Conservation (phyloP, 2,113 vertebrate genomes). For the Camelus bactrianus region DNA sequence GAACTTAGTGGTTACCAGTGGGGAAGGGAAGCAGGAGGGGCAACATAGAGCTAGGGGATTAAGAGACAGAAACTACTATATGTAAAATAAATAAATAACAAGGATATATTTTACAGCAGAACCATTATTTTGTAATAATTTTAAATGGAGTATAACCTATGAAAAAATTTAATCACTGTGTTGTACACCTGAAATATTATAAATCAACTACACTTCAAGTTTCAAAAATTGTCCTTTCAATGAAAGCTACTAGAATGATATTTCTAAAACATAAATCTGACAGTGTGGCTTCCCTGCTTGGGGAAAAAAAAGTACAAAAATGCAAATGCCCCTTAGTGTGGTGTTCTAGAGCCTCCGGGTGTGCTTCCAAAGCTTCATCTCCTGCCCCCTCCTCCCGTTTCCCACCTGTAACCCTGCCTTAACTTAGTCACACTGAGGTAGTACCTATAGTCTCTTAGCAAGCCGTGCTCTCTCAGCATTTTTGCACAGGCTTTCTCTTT, state of each 20-base stretch:
- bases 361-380: neutral
- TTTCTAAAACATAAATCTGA: conserved; percentile 40
- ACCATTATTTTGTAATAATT: neutral
- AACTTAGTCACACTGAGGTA: neutral
- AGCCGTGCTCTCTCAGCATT: neutral
- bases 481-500: neutral
- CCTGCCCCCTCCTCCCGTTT: neutral
- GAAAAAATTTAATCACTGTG: neutral
- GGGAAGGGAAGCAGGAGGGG: neutral
- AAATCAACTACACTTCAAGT: neutral
- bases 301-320: neutral
- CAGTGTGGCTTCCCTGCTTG: neutral
- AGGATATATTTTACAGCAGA: neutral
- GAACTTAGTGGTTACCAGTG: neutral
- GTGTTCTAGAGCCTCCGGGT: neutral
- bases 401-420: neutral
- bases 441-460: conserved; percentile 11
- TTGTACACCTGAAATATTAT: neutral
- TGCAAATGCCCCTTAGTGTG: neutral
- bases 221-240: neutral
- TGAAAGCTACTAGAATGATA: conserved; percentile 11
- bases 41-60: neutral
- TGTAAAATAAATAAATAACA: neutral
- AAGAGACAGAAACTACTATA: neutral
- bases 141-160: neutral